Evolutionary conservation across 30 jellyfish, hydroid and myxozoan genomes (phyloP), one percentile per base, ranked within the genome.

Genomic region (Hydractinia symbiolongicarpus): DNA sequence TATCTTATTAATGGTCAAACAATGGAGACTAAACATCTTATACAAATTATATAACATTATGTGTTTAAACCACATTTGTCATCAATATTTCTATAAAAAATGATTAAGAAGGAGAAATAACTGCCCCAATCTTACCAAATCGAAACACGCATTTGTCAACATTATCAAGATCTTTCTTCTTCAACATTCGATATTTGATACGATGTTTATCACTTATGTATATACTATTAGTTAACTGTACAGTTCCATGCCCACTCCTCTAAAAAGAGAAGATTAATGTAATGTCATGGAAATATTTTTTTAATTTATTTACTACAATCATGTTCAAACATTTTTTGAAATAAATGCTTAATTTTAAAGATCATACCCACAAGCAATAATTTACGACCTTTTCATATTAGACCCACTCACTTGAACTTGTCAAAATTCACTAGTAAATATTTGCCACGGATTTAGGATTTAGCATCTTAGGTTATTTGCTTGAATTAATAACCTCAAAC

Each of bases 191-290:
- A 56, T 15, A 58, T 51, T 86, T 86, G 54, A 90, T 56, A 71
- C 97, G 86, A 4, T 81, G 56, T 72, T 90, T 90, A 67, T 90
- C 97, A 77, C 88, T 84, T 15, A 90, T 76, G 72, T 87, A 67
- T 15, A 90, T 82, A 72, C 95, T 83, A 78, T 90, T 90, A 19
- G 97, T 77, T 44, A 90, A 61, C 81, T 77, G 54, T 5, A 77
- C 85, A 4, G 85, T 44, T 60, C 52, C 50, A 66, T 13, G 10
- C 4, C 8, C 55, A 72, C 16, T 21, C 81, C 44, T 30, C 44
- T 30, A 30, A 30, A 30, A 30, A 1, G 44, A 30, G 1, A 30
- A 30, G 2, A 30, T 30, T 30, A 30, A 30, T 30, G 44, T 30
- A 30, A 30, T 30, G 44, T 30, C 1, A 30, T 30, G 44, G 44